phyloP scores from a whole-genome alignment of 2,113 vertebrate genomes.

The Zapus hudsonius region DNA sequence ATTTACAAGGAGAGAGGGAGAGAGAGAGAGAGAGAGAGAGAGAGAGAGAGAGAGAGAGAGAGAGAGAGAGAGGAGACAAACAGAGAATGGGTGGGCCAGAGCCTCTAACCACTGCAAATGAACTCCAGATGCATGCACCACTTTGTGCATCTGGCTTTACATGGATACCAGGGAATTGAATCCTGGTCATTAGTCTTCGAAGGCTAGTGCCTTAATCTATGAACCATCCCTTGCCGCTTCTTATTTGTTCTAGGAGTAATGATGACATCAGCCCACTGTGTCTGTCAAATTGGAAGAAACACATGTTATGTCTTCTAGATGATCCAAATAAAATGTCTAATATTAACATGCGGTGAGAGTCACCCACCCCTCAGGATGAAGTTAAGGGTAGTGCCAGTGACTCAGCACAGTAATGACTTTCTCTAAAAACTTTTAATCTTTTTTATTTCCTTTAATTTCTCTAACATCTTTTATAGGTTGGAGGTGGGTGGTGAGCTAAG shows the following conservation, averaged over 20 bases:
- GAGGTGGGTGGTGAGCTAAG: not conserved
- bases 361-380: not conserved
- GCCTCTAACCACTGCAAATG: too few relatives aligned
- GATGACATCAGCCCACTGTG: not conserved
- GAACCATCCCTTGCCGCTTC: too few relatives aligned
- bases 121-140: too few relatives aligned
- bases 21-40: too few relatives aligned
- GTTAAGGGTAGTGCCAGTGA: not conserved
- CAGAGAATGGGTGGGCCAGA: too few relatives aligned
- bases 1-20: too few relatives aligned
- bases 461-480: slow-evolving; percentile 4
- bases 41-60: too few relatives aligned
- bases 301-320: not conserved
- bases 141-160: too few relatives aligned
- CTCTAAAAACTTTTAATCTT: not conserved
- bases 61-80: too few relatives aligned
- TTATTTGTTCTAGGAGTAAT: not conserved
- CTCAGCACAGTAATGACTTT: not conserved
- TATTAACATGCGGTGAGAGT: not conserved
- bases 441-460: not conserved
- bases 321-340: not conserved
- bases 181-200: too few relatives aligned
- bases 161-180: too few relatives aligned
- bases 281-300: not conserved
- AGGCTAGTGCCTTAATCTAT: too few relatives aligned